A percentile compares a stretch with the other conserved stretches of the same genome.
These are phyloP conservation scores for Saturnia pavonia DNA, from an alignment of 2,888 invertebrate genomes.

Conservation along the genomic window DNA sequence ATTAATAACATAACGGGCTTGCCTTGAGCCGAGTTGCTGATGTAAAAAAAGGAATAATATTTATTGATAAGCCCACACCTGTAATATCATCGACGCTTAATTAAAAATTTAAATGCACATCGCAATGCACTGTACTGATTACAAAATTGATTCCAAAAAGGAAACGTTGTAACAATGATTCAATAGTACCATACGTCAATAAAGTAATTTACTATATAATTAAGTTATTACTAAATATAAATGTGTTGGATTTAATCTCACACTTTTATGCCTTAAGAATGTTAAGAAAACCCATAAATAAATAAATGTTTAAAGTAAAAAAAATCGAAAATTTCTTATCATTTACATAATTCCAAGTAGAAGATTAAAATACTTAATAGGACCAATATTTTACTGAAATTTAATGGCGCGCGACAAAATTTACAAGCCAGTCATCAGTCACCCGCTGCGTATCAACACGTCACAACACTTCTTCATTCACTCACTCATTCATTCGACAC, in stretches of 20 bases:
- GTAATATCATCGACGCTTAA: neutral
- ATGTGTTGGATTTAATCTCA: too few species aligned
- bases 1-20: conserved; percentile 30
- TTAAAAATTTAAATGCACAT: conserved; percentile 7
- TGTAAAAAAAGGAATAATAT: conserved; percentile 19
- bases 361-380: neutral
- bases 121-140: neutral
- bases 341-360: too few species aligned
- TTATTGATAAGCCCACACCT: conserved; percentile 10
- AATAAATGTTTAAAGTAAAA: too few species aligned
- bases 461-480: conserved; percentile 40
- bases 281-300: too few species aligned
- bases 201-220: too few species aligned
- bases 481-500: conserved; percentile 45
- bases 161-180: too few species aligned
- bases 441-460: conserved; percentile 42
- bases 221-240: too few species aligned
- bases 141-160: too few species aligned
- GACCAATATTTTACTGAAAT: neutral
- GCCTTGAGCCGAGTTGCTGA: conserved; percentile 17
- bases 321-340: too few species aligned
- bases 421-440: conserved; percentile 43
- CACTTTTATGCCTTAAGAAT: too few species aligned
- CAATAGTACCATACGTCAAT: too few species aligned
- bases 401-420: conserved; percentile 19